Percentiles rank a stretch among this genome's conserved stretches.
These are phyloP conservation scores for Ametastegia equiseti DNA, from an alignment of 2,888 invertebrate species.

Conservation along the genomic window DNA sequence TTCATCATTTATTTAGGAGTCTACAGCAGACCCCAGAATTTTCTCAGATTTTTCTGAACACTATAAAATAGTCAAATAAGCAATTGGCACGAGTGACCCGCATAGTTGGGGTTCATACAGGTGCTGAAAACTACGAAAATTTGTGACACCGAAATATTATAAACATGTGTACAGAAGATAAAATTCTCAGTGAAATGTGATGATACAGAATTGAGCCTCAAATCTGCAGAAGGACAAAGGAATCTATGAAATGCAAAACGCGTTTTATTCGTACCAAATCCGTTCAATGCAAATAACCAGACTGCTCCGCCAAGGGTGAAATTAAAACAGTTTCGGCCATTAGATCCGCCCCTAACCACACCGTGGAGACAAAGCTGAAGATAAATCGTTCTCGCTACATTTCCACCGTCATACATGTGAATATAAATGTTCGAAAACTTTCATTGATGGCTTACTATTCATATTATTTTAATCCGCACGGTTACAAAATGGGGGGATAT, in stretches of 20 bases:
- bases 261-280: conserved; percentile 14
- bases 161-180: neutral
- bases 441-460: neutral
- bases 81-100: too few species aligned
- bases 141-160: neutral
- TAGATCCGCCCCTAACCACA: conserved; percentile 6
- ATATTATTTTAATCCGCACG: neutral
- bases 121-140: neutral
- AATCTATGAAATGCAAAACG: conserved; percentile 36
- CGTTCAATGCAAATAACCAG: conserved; percentile 28
- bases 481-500: too few species aligned
- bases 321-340: conserved; percentile 32
- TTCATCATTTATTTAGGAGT: too few species aligned
- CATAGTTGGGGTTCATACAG: too few species aligned
- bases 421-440: neutral
- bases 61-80: too few species aligned
- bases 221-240: neutral
- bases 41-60: too few species aligned
- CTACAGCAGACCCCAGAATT: too few species aligned
- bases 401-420: neutral
- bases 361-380: neutral
- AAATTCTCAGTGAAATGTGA: neutral
- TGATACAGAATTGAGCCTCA: neutral
- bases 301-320: conserved; percentile 17
- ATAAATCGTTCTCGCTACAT: conserved; percentile 1